Evolutionary conservation across 2,113 vertebrate genomes (phyloP).

Genomic region (Aegithalos caudatus): DNA sequence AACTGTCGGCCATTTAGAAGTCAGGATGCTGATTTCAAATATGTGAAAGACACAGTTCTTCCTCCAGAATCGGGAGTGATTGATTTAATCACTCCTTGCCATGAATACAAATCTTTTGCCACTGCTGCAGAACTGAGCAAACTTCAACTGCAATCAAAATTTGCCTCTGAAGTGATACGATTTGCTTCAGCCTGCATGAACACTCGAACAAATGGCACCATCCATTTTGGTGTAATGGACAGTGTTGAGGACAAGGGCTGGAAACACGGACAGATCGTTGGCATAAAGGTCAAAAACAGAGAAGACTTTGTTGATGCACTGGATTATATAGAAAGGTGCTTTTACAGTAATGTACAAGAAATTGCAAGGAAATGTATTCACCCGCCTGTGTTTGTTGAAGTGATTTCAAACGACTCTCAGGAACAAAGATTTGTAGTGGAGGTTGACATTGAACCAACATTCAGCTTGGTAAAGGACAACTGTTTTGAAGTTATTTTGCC

Average conservation of each 20-base stretch:
- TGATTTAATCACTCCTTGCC: conserved; percentile 77
- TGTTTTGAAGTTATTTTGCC: conserved; percentile 75
- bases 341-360: conserved; percentile 20
- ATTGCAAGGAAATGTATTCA: conserved; percentile 75
- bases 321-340: conserved; percentile 72
- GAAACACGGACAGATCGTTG: conserved; percentile 76
- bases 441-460: conserved; percentile 77
- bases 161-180: conserved; percentile 76
- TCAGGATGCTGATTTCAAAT: conserved; percentile 66
- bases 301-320: conserved; percentile 73
- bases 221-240: conserved; percentile 84
- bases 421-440: conserved; percentile 79
- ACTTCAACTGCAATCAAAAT: conserved; percentile 75
- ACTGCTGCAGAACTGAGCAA: conserved; percentile 65
- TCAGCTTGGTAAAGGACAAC: conserved; percentile 54
- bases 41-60: conserved; percentile 74
- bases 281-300: conserved; percentile 68
- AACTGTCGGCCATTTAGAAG: conserved; percentile 71
- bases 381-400: conserved; percentile 78
- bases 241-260: conserved; percentile 50
- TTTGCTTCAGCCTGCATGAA: conserved; percentile 85
- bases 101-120: conserved; percentile 80
- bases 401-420: conserved; percentile 56
- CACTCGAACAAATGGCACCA: conserved; percentile 81
- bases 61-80: conserved; percentile 77